These are phyloP conservation scores for Micropterix aruncella DNA, from an alignment of 2,888 invertebrate species.

Conservation along the genomic window DNA sequence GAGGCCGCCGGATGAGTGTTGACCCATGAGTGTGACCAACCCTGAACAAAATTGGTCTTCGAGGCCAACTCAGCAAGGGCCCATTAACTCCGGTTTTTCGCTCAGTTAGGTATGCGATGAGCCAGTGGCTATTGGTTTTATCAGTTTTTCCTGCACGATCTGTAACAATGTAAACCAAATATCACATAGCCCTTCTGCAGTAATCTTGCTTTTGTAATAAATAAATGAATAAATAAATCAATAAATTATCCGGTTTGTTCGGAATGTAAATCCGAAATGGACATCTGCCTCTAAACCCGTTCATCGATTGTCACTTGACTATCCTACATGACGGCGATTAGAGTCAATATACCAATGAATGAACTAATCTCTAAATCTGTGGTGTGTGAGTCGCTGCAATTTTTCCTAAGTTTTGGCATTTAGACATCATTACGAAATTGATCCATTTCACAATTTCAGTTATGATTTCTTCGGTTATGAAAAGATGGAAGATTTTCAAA, in stretches of 20 bases:
- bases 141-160: no score
- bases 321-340: neutral
- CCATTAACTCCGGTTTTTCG: no score
- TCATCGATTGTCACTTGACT: neutral
- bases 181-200: no score
- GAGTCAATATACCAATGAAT: neutral
- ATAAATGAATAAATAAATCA: no score
- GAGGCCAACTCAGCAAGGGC: no score
- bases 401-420: neutral
- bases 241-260: neutral
- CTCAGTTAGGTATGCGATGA: no score
- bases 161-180: no score
- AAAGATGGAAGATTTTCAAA: neutral
- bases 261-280: constrained; percentile 1
- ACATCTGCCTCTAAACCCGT: neutral
- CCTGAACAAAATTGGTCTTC: no score
- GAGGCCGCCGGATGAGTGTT: no score
- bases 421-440: neutral
- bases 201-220: no score
- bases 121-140: no score
- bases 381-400: neutral
- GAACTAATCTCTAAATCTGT: neutral
- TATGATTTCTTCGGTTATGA: neutral
- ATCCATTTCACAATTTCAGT: neutral
- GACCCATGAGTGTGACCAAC: no score